A percentile compares a stretch with the other conserved stretches of the same genome.
These are phyloP conservation scores for Cheirogaleus medius DNA, from an alignment of 2,113 vertebrate species.

Conservation along the genomic window DNA sequence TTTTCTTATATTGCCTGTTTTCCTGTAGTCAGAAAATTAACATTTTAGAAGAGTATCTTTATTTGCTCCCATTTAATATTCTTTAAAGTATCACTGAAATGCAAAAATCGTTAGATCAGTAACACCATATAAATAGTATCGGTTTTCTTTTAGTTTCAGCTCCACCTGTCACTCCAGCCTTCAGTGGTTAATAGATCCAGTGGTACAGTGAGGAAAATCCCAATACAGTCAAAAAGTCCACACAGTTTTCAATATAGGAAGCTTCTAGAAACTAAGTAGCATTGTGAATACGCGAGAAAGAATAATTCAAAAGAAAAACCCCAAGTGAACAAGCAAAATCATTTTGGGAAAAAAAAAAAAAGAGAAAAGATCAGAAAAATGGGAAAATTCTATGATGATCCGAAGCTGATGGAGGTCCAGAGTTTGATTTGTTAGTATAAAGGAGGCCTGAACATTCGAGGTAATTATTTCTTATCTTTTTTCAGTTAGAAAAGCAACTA, in stretches of 20 bases:
- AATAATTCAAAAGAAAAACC: neutral
- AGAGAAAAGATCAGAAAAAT: neutral
- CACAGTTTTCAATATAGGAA: neutral
- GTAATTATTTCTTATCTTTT: neutral
- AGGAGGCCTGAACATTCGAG: neutral
- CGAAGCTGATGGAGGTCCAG: neutral
- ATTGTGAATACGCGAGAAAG: neutral
- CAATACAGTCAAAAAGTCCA: neutral
- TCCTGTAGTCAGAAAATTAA: neutral
- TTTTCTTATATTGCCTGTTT: neutral
- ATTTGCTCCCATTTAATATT: neutral
- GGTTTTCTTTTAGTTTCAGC: rapidly evolving
- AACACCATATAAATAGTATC: no score
- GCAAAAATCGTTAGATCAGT: neutral
- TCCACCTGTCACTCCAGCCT: neutral
- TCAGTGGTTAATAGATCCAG: neutral
- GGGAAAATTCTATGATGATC: neutral
- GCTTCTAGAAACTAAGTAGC: neutral
- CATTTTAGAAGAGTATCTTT: neutral
- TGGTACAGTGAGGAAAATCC: neutral
- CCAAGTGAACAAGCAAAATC: neutral
- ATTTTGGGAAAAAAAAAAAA: neutral
- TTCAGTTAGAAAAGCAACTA: neutral
- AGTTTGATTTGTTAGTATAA: neutral
- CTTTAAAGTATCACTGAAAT: neutral